Conservation (phyloP, 2,888 invertebrate genomes). For the Morpho achilles region DNA sequence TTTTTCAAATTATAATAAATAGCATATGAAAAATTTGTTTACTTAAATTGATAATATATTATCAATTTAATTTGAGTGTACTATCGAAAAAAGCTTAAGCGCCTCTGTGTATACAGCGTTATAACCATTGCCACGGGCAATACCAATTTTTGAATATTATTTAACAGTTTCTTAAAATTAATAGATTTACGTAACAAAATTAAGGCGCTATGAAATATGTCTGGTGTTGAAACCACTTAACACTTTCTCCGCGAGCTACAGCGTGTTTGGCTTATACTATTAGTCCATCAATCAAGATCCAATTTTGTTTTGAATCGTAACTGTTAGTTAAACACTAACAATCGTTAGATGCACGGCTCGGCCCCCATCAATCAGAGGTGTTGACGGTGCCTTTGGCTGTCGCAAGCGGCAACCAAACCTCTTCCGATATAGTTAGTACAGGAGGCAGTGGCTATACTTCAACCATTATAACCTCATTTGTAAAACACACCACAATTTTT, state of each 20-base stretch:
- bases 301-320: conserved; percentile 70
- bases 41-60: no score
- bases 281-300: conserved; percentile 76
- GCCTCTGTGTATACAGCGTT: no score
- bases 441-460: neutral
- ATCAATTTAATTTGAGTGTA: no score
- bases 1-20: no score
- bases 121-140: no score
- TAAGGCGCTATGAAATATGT: conserved; percentile 23
- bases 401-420: conserved; percentile 34
- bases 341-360: conserved; percentile 54
- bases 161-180: conserved; percentile 6
- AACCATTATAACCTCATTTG: no score
- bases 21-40: no score
- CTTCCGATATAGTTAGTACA: conserved; percentile 3
- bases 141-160: neutral
- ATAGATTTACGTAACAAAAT: conserved; percentile 16
- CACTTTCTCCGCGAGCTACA: conserved; percentile 29
- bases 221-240: conserved; percentile 33
- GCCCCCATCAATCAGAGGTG: conserved; percentile 66
- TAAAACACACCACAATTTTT: no score
- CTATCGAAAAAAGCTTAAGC: no score
- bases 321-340: conserved; percentile 75
- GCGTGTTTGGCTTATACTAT: conserved; percentile 74
- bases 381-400: conserved; percentile 48